A percentile compares a stretch with the other conserved stretches of the same genome.
These are phyloP conservation scores for Periophthalmodon schlosseri DNA, from an alignment of 2,113 vertebrate species.

Conservation along the genomic window DNA sequence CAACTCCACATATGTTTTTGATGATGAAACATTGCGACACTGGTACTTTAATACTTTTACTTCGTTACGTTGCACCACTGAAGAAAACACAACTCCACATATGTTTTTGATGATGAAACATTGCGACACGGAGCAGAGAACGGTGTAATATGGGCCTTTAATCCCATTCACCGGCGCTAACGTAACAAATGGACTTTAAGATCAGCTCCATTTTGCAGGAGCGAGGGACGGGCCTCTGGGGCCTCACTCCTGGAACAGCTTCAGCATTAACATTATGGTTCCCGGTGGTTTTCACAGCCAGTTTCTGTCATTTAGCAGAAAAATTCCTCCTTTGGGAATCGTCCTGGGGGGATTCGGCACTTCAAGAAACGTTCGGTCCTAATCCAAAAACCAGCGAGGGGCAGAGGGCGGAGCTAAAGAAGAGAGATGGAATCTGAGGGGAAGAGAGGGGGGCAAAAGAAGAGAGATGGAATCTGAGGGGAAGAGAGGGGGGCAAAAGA, in stretches of 20 bases:
- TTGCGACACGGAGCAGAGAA: too few species aligned
- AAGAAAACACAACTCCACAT: too few species aligned
- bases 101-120: too few species aligned
- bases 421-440: slow-evolving; percentile 4
- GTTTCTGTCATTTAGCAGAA: slow-evolving; percentile 37
- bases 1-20: too few species aligned
- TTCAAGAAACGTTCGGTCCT: slow-evolving; percentile 30
- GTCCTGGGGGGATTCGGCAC: slow-evolving; percentile 47
- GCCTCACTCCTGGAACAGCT: slow-evolving; percentile 25
- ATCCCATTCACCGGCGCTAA: background rate
- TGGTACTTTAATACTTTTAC: too few species aligned
- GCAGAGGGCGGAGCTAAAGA: slow-evolving; percentile 20
- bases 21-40: too few species aligned
- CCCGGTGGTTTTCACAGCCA: slow-evolving; percentile 30
- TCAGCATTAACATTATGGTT: slow-evolving; percentile 35
- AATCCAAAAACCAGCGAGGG: slow-evolving; percentile 33
- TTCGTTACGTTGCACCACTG: too few species aligned
- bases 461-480: background rate
- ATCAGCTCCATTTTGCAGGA: slow-evolving; percentile 7
- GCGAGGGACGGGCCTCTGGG: slow-evolving; percentile 10
- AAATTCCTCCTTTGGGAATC: slow-evolving; percentile 49
- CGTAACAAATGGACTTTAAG: slow-evolving; percentile 21
- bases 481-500: slow-evolving; percentile 17
- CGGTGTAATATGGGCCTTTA: background rate
- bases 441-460: slow-evolving; percentile 19